A percentile compares a stretch with the other conserved stretches of the same genome.
Conservation (phyloP, 2,888 invertebrate genomes). For the Lycaena phlaeas region DNA sequence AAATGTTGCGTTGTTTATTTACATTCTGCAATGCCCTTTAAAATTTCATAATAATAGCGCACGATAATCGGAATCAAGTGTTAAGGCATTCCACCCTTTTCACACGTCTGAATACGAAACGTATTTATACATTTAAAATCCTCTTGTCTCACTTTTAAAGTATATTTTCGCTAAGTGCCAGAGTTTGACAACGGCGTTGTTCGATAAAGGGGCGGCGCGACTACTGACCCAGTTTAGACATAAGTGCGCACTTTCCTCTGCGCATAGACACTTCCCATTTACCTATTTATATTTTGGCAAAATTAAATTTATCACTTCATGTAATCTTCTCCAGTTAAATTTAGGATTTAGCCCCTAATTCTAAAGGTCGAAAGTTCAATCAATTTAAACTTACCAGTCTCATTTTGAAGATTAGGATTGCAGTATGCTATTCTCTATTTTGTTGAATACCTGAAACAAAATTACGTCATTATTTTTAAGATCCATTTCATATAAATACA, state of each 20-base stretch:
- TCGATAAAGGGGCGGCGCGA: conserved; percentile 70
- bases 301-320: conserved; percentile 28
- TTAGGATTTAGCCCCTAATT: conserved; percentile 2
- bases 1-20: too few relatives aligned
- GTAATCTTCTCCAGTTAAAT: conserved; percentile 4
- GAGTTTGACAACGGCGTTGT: conserved; percentile 33
- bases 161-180: conserved; percentile 42
- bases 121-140: conserved; percentile 32
- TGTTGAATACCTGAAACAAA: conserved; percentile 44
- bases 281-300: conserved; percentile 47
- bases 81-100: conserved; percentile 50
- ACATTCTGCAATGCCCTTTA: not conserved
- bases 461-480: conserved; percentile 7
- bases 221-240: conserved; percentile 70
- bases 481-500: conserved; percentile 5
- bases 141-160: conserved; percentile 40
- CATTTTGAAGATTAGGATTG: conserved; percentile 42
- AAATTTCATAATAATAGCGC: too few relatives aligned
- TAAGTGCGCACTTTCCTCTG: conserved; percentile 67
- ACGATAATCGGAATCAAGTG: too few relatives aligned
- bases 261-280: conserved; percentile 60
- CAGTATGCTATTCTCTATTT: conserved; percentile 29
- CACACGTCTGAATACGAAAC: conserved; percentile 32
- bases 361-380: conserved; percentile 9
- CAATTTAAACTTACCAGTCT: conserved; percentile 66